These are phyloP conservation scores for Australoheros scitulus DNA, from an alignment of 2,113 vertebrate species.

Conservation along the genomic window DNA sequence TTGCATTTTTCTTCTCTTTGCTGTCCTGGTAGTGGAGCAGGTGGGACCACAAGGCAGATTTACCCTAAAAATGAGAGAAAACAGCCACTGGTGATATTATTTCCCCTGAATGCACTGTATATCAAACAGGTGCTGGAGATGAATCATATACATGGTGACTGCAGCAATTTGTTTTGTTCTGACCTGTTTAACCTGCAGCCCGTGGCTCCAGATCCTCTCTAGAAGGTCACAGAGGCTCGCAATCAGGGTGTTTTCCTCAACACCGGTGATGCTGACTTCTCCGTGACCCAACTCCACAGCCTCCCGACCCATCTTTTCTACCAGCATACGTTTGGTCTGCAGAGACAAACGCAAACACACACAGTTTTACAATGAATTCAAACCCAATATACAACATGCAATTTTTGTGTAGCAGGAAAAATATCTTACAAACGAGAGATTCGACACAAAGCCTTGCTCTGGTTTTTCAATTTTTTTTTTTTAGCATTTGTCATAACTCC, in stretches of 20 bases:
- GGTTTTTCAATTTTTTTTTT: not conserved
- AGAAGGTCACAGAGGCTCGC: constrained; percentile 96
- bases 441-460: not conserved
- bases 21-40: constrained; percentile 95
- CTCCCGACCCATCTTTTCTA: constrained; percentile 98
- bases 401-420: not conserved
- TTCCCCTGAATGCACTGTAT: not conserved
- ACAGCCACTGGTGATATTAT: not conserved
- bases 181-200: constrained; percentile 95
- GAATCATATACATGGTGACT: not conserved
- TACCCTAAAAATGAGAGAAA: constrained; percentile 82
- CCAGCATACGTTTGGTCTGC: constrained; percentile 98
- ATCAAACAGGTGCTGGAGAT: too few species aligned
- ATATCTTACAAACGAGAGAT: not conserved
- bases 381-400: not conserved
- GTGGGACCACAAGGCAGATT: constrained; percentile 98
- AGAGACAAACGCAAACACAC: not conserved
- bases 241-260: constrained; percentile 96
- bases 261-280: constrained; percentile 94
- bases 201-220: constrained; percentile 98
- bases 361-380: not conserved
- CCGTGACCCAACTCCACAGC: constrained; percentile 96
- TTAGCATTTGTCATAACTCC: not conserved
- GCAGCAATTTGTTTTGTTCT: not conserved
- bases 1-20: constrained; percentile 89